Conservation (phyloP, 2,888 invertebrate genomes). For the Halocaridina rubra region DNA sequence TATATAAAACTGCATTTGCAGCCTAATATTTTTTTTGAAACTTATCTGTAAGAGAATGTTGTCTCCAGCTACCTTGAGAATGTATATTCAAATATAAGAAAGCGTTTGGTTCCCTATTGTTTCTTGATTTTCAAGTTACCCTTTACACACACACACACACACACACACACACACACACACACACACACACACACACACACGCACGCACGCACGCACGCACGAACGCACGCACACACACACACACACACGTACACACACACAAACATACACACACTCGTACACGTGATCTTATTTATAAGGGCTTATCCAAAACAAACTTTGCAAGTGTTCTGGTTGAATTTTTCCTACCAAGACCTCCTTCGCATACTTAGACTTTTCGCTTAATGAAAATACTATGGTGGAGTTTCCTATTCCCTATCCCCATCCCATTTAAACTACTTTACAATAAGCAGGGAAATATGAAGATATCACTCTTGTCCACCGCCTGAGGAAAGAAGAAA, state of each 20-base stretch:
- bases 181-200: background rate
- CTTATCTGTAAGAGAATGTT: background rate
- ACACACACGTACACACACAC: conserved; percentile 8
- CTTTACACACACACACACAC: background rate
- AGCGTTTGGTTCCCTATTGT: no score
- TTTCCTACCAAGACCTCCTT: no score
- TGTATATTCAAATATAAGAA: background rate
- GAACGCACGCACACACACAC: background rate
- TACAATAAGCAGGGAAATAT: no score
- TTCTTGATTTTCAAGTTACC: no score
- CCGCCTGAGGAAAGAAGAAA: no score
- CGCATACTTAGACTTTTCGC: no score
- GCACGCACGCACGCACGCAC: background rate
- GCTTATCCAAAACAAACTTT: no score
- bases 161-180: background rate
- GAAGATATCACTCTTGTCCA: no score
- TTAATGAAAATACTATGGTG: no score
- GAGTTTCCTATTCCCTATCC: no score
- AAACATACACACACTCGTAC: background rate
- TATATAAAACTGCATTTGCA: background rate
- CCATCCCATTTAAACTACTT: no score
- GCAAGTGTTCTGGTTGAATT: no score
- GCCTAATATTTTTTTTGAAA: background rate
- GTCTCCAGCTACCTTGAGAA: background rate
- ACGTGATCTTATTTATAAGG: background rate